These are phyloP conservation scores for Pocillopora grandis DNA, from an alignment of 92 coral and sea anemone species.

Conservation along the genomic window DNA sequence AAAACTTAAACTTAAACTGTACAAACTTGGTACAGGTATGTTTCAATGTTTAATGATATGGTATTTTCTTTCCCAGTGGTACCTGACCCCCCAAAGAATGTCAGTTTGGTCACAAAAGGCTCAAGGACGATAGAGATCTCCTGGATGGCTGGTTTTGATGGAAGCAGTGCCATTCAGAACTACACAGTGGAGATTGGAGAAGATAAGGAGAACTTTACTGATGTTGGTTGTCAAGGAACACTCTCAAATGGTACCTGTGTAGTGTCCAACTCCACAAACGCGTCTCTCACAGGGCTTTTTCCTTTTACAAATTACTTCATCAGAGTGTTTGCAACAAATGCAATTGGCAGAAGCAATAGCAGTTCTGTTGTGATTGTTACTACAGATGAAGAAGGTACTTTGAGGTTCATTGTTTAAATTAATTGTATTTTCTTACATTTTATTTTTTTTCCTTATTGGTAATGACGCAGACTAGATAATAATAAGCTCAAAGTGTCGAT, in stretches of 20 bases:
- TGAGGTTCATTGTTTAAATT: too few relatives aligned
- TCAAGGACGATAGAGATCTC: too few relatives aligned
- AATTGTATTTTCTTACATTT: too few relatives aligned
- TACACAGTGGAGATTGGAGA: conserved; percentile 21
- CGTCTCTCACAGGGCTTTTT: conserved; percentile 1
- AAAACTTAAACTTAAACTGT: too few relatives aligned
- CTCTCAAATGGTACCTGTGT: background rate
- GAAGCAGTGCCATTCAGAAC: conserved; percentile 30
- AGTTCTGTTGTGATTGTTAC: background rate
- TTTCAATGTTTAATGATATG: too few relatives aligned
- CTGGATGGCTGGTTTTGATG: conserved; percentile 51
- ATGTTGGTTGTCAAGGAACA: conserved; percentile 14
- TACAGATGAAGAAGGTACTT: conserved; percentile 53
- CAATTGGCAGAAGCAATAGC: conserved; percentile 32
- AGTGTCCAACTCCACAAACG: conserved; percentile 11
- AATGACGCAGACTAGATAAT: too few relatives aligned
- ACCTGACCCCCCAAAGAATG: too few relatives aligned
- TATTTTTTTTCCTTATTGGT: too few relatives aligned
- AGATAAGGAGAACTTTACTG: background rate
- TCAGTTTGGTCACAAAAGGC: too few relatives aligned
- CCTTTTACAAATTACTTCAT: conserved; percentile 33
- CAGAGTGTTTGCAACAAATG: conserved; percentile 37
- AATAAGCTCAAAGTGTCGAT: too few relatives aligned
- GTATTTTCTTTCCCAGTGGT: too few relatives aligned
- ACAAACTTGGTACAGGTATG: too few relatives aligned